A percentile compares a stretch with the other conserved stretches of the same genome.
Evolutionary conservation across 2,888 invertebrate species (phyloP).

Genomic region (Drosophila antonietae): DNA sequence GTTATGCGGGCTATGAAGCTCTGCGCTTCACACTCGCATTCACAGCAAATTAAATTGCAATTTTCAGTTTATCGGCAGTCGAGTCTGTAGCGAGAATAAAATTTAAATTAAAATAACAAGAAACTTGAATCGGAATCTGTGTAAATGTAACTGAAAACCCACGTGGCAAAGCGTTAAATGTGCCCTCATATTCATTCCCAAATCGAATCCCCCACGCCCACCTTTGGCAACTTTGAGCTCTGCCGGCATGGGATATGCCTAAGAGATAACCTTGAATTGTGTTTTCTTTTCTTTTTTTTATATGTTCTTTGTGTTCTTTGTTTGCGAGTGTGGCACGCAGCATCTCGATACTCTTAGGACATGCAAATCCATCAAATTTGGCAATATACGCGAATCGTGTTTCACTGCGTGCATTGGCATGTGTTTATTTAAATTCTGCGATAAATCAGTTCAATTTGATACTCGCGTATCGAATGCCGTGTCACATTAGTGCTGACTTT

Average conservation of each 20-base stretch:
- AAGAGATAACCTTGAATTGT: conserved; percentile 48
- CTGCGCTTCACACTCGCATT: not conserved
- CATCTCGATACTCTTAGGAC: conserved; percentile 47
- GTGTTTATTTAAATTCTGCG: conserved; percentile 44
- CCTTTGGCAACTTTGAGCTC: not conserved
- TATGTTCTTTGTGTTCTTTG: conserved; percentile 5
- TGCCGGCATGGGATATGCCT: not conserved
- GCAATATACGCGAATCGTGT: conserved; percentile 48
- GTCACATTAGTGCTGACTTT: not conserved
- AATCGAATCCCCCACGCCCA: not conserved
- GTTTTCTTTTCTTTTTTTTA: not conserved
- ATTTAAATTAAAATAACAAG: too few species aligned
- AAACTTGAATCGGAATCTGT: not conserved
- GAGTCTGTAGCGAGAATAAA: conserved; percentile 2
- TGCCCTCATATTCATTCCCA: not conserved
- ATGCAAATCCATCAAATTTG: conserved; percentile 48
- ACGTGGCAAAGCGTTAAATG: conserved; percentile 55
- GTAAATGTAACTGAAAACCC: conserved; percentile 41
- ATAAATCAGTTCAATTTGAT: conserved; percentile 56
- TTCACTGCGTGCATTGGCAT: conserved; percentile 4
- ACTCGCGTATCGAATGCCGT: conserved; percentile 24
- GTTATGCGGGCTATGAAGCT: not conserved
- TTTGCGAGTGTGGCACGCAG: conserved; percentile 47
- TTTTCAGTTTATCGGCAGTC: not conserved
- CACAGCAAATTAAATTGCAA: conserved; percentile 9